These are phyloP conservation scores for Daubentonia madagascariensis DNA, from an alignment of 2,113 vertebrate species.

Conservation along the genomic window DNA sequence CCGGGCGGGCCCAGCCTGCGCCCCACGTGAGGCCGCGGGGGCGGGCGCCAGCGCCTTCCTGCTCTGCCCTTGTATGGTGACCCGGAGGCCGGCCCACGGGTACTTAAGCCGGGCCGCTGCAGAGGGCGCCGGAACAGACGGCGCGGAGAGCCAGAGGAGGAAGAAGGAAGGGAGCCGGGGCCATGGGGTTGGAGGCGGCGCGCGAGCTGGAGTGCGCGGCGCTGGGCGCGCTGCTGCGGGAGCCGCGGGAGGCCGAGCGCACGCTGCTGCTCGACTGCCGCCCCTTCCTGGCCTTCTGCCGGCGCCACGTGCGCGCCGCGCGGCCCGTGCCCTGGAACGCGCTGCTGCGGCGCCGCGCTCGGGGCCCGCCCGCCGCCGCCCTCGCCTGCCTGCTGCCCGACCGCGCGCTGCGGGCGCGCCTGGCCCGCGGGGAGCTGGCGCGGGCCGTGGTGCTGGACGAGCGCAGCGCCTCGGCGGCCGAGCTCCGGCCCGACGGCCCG, in stretches of 20 bases:
- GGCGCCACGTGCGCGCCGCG: conserved; percentile 83
- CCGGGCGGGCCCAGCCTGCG: not conserved
- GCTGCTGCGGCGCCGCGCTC: conserved; percentile 87
- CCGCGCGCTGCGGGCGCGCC: conserved; percentile 82
- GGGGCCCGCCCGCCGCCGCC: conserved; percentile 80
- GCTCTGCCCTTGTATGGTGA: conserved; percentile 70
- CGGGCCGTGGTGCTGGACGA: conserved; percentile 88
- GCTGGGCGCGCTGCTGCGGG: conserved; percentile 84
- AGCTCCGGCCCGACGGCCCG: conserved; percentile 84
- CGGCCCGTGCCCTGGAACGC: conserved; percentile 91
- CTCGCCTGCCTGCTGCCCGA: conserved; percentile 90
- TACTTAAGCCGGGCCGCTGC: conserved; percentile 54
- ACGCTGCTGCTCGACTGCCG: conserved; percentile 89
- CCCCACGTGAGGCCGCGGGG: conserved; percentile 29
- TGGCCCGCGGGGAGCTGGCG: conserved; percentile 83
- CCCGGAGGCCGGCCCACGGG: conserved; percentile 30
- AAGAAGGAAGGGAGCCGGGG: not conserved
- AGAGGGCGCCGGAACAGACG: not conserved
- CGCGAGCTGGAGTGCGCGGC: conserved; percentile 82
- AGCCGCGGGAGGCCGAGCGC: conserved; percentile 80
- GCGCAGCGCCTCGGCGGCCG: conserved; percentile 76
- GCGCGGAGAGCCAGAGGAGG: not conserved
- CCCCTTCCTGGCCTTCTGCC: conserved; percentile 88
- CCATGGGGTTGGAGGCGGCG: conserved; percentile 69
- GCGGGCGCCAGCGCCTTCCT: conserved; percentile 69